These are phyloP conservation scores for Phainopepla nitens DNA, from an alignment of 2,113 vertebrate species.

Conservation along the genomic window DNA sequence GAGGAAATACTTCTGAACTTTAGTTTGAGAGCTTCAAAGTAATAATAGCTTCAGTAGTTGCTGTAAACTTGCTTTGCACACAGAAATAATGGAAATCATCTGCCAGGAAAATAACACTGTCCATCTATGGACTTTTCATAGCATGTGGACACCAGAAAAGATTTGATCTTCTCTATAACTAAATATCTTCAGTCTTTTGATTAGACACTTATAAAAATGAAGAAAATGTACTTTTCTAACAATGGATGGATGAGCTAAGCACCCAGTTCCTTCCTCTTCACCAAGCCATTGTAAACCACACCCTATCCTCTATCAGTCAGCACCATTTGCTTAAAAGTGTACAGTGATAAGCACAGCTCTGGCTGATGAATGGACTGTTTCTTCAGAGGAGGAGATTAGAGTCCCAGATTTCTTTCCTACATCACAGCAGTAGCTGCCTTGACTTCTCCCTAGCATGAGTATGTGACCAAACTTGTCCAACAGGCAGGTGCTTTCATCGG, in stretches of 20 bases:
- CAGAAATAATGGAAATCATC: background rate
- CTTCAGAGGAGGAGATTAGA: background rate
- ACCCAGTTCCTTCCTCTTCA: conserved; percentile 41
- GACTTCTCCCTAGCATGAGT: background rate
- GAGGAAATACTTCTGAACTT: background rate
- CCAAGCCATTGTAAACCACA: conserved; percentile 21
- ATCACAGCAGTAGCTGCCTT: background rate
- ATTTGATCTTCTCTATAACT: background rate
- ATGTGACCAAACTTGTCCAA: conserved; percentile 1
- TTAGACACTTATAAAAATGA: background rate
- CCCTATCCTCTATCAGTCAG: conserved; percentile 16
- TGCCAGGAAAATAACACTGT: background rate
- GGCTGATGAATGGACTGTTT: conserved; percentile 20
- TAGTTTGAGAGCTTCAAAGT: background rate
- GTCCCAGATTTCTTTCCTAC: background rate
- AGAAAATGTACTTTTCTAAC: background rate
- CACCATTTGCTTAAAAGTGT: background rate
- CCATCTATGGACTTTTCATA: background rate
- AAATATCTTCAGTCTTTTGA: background rate
- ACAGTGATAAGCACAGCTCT: conserved; percentile 14
- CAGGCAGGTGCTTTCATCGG: background rate
- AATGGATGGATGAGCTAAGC: conserved; percentile 36
- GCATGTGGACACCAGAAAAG: background rate
- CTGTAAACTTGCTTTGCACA: background rate
- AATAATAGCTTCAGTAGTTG: background rate